These are phyloP conservation scores for Eclectus roratus DNA, from an alignment of 2,113 vertebrate species.

Conservation along the genomic window DNA sequence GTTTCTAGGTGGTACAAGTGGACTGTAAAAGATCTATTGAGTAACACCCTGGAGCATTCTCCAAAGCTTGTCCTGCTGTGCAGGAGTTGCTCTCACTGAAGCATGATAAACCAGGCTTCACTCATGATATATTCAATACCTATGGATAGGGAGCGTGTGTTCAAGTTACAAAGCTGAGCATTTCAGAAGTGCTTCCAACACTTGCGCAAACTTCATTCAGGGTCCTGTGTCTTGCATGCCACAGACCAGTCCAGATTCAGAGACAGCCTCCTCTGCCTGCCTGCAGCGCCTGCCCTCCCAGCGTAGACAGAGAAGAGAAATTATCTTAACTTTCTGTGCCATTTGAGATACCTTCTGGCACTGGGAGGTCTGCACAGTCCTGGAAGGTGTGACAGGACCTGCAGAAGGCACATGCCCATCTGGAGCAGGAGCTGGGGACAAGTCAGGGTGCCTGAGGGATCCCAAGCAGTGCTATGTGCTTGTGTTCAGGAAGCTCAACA, in stretches of 20 bases:
- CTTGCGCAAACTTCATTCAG: background rate
- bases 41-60: background rate
- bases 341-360: background rate
- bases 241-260: background rate
- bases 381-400: background rate
- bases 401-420: background rate
- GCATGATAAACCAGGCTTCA: background rate
- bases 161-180: background rate
- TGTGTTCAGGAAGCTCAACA: background rate
- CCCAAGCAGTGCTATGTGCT: background rate
- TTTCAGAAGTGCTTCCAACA: background rate
- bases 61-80: background rate
- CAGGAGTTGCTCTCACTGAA: background rate
- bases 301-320: background rate
- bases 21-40: background rate
- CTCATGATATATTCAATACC: background rate
- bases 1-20: background rate
- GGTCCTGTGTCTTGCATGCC: background rate
- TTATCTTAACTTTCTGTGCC: background rate
- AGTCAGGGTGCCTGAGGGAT: background rate
- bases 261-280: background rate
- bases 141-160: background rate
- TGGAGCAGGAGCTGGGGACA: background rate
- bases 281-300: background rate
- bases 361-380: background rate